These are phyloP conservation scores for Hyles lineata DNA, from an alignment of 2,888 invertebrate species.

Conservation along the genomic window DNA sequence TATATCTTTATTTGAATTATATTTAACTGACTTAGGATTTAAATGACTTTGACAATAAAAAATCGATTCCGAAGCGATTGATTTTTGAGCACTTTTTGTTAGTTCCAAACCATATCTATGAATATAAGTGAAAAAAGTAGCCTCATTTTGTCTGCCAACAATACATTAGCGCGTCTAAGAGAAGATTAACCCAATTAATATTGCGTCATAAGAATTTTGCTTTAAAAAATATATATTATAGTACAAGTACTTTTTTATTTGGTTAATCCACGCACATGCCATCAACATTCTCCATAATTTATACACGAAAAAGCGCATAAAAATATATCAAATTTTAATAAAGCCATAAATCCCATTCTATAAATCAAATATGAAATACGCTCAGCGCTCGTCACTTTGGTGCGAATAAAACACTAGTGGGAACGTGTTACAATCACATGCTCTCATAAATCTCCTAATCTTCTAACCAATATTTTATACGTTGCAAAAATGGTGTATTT, in stretches of 20 bases:
- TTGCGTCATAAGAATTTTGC: too few relatives aligned
- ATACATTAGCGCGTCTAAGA: too few relatives aligned
- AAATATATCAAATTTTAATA: neutral
- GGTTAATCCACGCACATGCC: neutral
- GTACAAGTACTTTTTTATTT: neutral
- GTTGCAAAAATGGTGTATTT: neutral
- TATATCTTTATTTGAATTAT: too few relatives aligned
- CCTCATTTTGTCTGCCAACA: too few relatives aligned
- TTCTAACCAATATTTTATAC: neutral
- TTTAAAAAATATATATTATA: too few relatives aligned
- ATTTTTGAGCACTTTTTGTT: too few relatives aligned
- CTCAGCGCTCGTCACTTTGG: neutral
- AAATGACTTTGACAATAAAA: too few relatives aligned
- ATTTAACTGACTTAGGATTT: too few relatives aligned
- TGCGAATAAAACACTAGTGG: neutral
- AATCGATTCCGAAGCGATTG: too few relatives aligned
- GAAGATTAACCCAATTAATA: too few relatives aligned
- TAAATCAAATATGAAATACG: slow-evolving; percentile 6
- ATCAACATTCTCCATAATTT: neutral
- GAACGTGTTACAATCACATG: neutral
- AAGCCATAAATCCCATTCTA: neutral
- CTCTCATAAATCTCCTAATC: neutral
- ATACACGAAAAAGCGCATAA: neutral
- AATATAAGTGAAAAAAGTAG: too few relatives aligned
- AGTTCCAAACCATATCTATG: too few relatives aligned